Base-by-base conservation (phyloP, 2,113 vertebrate genomes). In the Theristicus caerulescens region DNA sequence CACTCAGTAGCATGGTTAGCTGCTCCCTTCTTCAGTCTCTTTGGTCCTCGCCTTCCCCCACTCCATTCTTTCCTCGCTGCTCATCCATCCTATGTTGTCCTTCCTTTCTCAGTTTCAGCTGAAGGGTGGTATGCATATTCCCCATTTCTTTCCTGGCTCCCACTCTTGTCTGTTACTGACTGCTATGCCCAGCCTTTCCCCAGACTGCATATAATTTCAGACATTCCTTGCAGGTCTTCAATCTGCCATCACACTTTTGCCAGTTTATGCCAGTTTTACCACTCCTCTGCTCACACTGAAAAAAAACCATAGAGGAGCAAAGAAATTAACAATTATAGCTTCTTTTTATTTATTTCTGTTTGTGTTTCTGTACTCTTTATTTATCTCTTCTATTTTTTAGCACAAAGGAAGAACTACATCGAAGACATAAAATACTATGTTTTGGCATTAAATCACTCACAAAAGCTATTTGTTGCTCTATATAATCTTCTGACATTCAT, bases 291-390 rank as follows among this genome's bases (percentile, higher is more conserved):
- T 82, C 52, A 85, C 40, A 54, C 13, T 9, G 40, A 42, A 74
- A 66, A 88, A 67, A 83, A 32, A 59, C 11, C 1, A 27, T 0
- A 80, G 10, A 88, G 9, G 36, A 70, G 12, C 6, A 82, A 77
- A 82, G 36, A 85, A 70, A 69, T 87, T 38, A 89, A 78, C 19
- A 77, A 26, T 86, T 80, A 58, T 5, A 77, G 10, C 7, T 86
- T 54, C 25, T 70, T 54, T 6, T 47, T 91, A 27, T 67, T 84
- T 67, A 88, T 78, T 93, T 96, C 6, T 85, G 6, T 34, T 76
- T 90, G 52, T 82, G 46, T 64, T 93, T 90, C 72, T 92, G 31
- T 47, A 58, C 34, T 71, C 21, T 80, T 79, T 83, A 72, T 67
- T 79, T 83, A 27, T 69, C 6, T 77, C 25, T 79, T 89, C 52